Evolutionary conservation across 2,888 invertebrate species (phyloP), one percentile per base, ranked within the genome.

Genomic region (Cyrtodaria siliqua): DNA sequence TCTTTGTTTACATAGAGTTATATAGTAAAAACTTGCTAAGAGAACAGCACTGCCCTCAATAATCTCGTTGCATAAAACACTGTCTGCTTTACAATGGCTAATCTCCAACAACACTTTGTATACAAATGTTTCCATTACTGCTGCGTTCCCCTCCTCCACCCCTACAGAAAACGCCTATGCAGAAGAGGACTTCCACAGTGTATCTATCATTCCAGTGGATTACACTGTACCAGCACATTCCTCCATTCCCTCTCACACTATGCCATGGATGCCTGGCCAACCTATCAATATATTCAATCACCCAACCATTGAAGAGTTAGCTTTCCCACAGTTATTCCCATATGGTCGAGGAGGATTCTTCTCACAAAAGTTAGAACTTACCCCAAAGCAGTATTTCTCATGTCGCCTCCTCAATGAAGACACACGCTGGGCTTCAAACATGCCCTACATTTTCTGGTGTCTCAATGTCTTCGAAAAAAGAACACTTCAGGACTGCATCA

Each of bases 391-490:
- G 33, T 67, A 74, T 33, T 50, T 74, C 29, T 56, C 44, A 49
- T 62, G 67, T 40, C 42, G 67, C 20, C 24, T 57, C 14, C 33
- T 74, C 20, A 67, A 68, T 29, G 47, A 56, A n/a, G 62, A 67
- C 33, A 49, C 27, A 18, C 20, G 73, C 18, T 67, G 67, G 73
- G 29, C 67, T 18, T 27, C n/a, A 33, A 40, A 20, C 40, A 33
- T 61, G 27, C 61, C 23, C 18, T 73, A 73, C 33, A 26, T 73
- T 6, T 67, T 64, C 44, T 75, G 69, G 75, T 52, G 55, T 18
- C 27, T 75, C 20, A 59, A 75, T 62, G 33, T 69, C 1, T 69
- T 59, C 64, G 68, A 75, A 50, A 63, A 69, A 44, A 16, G 69
- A 20, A 14, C 1, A 6, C 26, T 68, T 3, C 67, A 68, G 24